Evolutionary conservation across 2,797 vertebrate genomes (phyloP), one percentile per base, ranked within the genome.

Genomic region (Ambastaia sidthimunki): DNA sequence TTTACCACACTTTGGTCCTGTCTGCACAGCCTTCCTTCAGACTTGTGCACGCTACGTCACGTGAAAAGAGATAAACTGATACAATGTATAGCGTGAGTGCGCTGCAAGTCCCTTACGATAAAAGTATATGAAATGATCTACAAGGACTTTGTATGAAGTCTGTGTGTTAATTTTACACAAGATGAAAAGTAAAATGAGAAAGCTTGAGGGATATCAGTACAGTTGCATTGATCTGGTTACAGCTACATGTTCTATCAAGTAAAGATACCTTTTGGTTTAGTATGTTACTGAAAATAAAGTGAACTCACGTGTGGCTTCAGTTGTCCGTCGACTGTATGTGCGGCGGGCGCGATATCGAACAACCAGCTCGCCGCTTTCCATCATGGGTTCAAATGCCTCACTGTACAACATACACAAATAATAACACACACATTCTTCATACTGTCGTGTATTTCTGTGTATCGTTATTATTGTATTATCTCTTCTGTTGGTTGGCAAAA

Each of bases 351-450:
- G 93, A 84, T 98, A 98, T 41, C 95, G 90, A 18, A 97, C 96
- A 50, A 97, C 96, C 84, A 97, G 92, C 81, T 98, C 95, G 0
- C 96, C 96, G 13, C 94, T 95, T 80, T 97, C 95, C 93, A 96
- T 93, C 81, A 94, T 96, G 67, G 96, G 96, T 67, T 96, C 94
- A 31, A 98, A 97, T 0, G 94, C 96, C 86, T 96, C 96, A 3
- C 96, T 97, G 87, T 28, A 78, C 50, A 78, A 84, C 54, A 59
- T 60, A 78, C 57, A 74, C 71, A 76, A 3, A 25, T 10, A 2
- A 18, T 59, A 11, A 47, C 16, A 75, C 19, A 80, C 11, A 74
- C 15, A 16, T 67, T 77, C n/a, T 62, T 10, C 18, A 74, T 34
- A 16, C 13, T 68, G 15, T 47, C 16, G 23, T 41, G 15, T 28